A percentile compares a stretch with the other conserved stretches of the same genome.
These are phyloP conservation scores for Otolemur crassicaudatus DNA, from an alignment of 2,797 vertebrate genomes.

Conservation along the genomic window DNA sequence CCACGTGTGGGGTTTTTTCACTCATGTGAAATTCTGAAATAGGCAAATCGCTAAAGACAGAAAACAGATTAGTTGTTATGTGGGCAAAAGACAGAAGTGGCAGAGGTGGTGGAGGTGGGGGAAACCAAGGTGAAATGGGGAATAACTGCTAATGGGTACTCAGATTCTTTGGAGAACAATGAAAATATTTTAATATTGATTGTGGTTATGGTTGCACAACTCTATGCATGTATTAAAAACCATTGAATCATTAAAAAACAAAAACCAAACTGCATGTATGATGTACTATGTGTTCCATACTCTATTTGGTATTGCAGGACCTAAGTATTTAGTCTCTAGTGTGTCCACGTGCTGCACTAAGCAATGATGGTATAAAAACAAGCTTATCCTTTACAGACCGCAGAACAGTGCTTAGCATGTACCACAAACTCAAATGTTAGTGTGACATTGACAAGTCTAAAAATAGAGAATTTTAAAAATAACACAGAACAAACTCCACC, in stretches of 20 bases:
- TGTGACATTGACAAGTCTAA: background rate
- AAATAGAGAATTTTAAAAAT: background rate
- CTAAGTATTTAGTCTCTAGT: background rate
- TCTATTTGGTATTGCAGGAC: background rate
- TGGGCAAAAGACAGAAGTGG: background rate
- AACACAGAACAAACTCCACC: background rate
- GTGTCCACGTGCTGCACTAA: background rate
- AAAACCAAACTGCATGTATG: background rate
- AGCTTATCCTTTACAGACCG: background rate
- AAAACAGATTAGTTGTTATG: background rate
- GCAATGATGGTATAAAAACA: background rate
- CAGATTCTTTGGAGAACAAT: background rate
- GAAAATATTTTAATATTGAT: background rate
- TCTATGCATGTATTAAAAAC: background rate
- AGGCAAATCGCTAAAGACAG: background rate
- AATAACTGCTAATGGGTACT: background rate
- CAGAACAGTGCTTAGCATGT: background rate
- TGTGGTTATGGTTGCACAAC: background rate
- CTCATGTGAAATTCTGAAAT: background rate
- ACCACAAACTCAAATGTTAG: background rate
- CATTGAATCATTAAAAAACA: background rate
- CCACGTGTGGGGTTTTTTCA: background rate
- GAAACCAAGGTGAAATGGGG: background rate
- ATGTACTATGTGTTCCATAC: background rate
- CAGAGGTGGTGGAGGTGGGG: rapidly evolving